Evolutionary conservation across 2,797 vertebrate species (phyloP), one percentile per base, ranked within the genome.

Genomic region (Hafferia zeledoni): DNA sequence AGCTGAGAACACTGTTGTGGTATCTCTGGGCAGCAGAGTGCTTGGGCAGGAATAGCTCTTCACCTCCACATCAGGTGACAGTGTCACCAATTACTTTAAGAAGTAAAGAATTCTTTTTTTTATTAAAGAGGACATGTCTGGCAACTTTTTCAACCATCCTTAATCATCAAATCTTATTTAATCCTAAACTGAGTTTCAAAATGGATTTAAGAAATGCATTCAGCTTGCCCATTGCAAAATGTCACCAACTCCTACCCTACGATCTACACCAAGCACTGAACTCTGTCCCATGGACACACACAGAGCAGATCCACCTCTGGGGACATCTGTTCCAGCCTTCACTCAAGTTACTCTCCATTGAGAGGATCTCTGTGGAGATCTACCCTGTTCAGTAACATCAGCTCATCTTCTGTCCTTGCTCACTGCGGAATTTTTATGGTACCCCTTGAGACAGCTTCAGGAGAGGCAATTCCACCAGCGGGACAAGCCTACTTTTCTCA

Each of bases 1-100:
- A 57, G 35, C 5, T 82, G 77, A 19, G 6, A 75, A 35, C 16
- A n/a, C 50, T 69, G 28, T 10, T 75, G 39, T 47, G 47, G 41
- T 86, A 11, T 69, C 57, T 90, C 61, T 24, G 43, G 27, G 53
- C 53, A 83, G 80, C 72, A 90, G 57, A 87, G 30, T 0, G 0
- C 41, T 52, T 52, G 80, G 44, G 28, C 16, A 94, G 50, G 47
- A 78, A 47, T 33, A 81, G 56, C 12, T 87, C 81, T 70, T 57
- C 39, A 50, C 0, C 0, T 22, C 16, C 68, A 76, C 39, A 79
- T 37, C 17, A 50, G 41, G n/a, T 6, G 2, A 39, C 1, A 0
- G 16, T 28, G 33, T 70, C 84, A 89, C 49, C 35, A 75, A 22
- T 57, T 93, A 53, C 35, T 77, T 89, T 81, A 31, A 53, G n/a